phyloP scores from a whole-genome alignment of 2,888 invertebrate species.

The Nemapogon koenigi region DNA sequence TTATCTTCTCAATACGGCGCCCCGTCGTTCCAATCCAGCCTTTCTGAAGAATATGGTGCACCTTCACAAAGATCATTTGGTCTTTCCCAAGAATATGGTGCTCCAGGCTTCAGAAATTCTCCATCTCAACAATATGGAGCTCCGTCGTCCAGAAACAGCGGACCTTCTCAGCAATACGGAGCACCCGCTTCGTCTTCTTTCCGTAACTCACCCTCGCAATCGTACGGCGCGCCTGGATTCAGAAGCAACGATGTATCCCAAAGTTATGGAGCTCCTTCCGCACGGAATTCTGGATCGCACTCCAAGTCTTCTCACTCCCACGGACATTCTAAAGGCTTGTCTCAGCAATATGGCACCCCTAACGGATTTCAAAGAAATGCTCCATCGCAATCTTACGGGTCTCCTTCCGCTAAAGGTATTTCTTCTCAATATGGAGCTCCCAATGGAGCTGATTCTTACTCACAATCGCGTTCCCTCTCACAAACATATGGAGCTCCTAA shows the following conservation, averaged over 20 bases:
- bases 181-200: slow-evolving; percentile 2
- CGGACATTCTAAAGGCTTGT: slow-evolving; percentile 22
- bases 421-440: slow-evolving; percentile 20
- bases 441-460: too few species aligned
- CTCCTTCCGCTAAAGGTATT: slow-evolving; percentile 23
- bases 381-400: slow-evolving; percentile 30
- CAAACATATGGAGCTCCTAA: slow-evolving; percentile 16
- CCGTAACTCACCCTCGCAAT: background rate
- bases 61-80: slow-evolving; percentile 22
- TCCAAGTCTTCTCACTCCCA: slow-evolving; percentile 25
- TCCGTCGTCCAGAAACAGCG: slow-evolving; percentile 15
- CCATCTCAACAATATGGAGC: slow-evolving; percentile 22
- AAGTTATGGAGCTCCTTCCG: slow-evolving; percentile 23
- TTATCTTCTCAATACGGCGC: slow-evolving; percentile 1
- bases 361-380: too few species aligned
- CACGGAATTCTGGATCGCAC: slow-evolving; percentile 30
- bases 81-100: slow-evolving; percentile 26
- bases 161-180: slow-evolving; percentile 6
- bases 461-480: slow-evolving; percentile 15
- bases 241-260: background rate
- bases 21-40: background rate
- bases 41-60: slow-evolving; percentile 29
- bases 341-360: slow-evolving; percentile 14
- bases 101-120: slow-evolving; percentile 16
- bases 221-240: slow-evolving; percentile 1